Conservation (phyloP, 2,888 invertebrate species). For the Candidula unifasciata region DNA sequence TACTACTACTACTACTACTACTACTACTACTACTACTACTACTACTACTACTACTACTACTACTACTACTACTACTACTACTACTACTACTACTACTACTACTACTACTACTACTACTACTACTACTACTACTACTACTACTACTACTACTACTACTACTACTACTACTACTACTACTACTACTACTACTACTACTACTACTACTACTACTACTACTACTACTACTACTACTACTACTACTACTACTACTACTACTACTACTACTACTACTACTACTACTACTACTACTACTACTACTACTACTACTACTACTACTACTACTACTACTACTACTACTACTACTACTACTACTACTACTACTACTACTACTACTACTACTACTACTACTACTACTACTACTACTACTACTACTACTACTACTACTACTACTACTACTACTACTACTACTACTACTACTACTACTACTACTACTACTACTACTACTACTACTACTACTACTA, state of each 20-base stretch:
- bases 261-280: constrained; percentile 2
- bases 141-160: neutral
- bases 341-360: neutral
- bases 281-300: neutral
- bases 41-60: too few relatives aligned
- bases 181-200: neutral
- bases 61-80: too few relatives aligned
- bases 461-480: constrained; percentile 21
- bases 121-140: too few relatives aligned
- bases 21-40: too few relatives aligned
- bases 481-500: constrained; percentile 21
- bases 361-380: neutral
- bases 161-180: neutral
- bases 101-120: too few relatives aligned
- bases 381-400: neutral
- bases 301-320: neutral
- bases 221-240: neutral
- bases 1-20: too few relatives aligned
- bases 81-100: too few relatives aligned
- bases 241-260: neutral
- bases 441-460: constrained; percentile 23
- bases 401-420: neutral
- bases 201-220: constrained; percentile 2
- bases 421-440: constrained; percentile 11
- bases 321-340: constrained; percentile 2